A percentile compares a stretch with the other conserved stretches of the same genome.
Evolutionary conservation across 2,888 invertebrate genomes (phyloP).

Genomic region (Leucophenga montana): DNA sequence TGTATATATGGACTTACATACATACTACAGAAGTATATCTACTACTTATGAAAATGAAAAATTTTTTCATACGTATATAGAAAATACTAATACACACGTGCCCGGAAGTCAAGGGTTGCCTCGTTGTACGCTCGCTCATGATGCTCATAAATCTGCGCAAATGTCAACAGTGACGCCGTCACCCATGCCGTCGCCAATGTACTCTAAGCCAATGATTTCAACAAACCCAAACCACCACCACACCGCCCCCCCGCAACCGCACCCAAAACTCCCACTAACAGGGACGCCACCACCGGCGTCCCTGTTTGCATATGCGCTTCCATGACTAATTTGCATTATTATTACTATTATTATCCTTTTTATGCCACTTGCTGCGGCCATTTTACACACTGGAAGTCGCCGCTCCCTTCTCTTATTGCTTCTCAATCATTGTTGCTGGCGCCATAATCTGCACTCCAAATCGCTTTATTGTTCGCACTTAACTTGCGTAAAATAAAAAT

Average conservation of each 20-base stretch:
- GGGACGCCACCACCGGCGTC: slow-evolving; percentile 5
- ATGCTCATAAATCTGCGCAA: slow-evolving; percentile 64
- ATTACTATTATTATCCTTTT: slow-evolving; percentile 41
- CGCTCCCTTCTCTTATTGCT: slow-evolving; percentile 18
- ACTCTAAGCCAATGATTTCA: neutral
- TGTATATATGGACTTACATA: no score
- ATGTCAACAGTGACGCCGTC: slow-evolving; percentile 50
- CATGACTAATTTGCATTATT: slow-evolving; percentile 67
- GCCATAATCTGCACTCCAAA: slow-evolving; percentile 62
- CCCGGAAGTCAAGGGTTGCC: slow-evolving; percentile 67
- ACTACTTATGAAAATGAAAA: no score
- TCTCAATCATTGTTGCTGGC: slow-evolving; percentile 32
- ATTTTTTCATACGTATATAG: no score
- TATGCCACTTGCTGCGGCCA: slow-evolving; percentile 7
- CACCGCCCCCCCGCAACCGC: no score
- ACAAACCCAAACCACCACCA: no score
- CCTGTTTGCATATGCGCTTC: slow-evolving; percentile 59
- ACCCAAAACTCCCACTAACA: neutral
- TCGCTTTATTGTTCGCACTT: slow-evolving; percentile 71
- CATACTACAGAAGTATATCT: neutral
- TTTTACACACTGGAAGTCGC: slow-evolving; percentile 20
- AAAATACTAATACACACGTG: slow-evolving; percentile 51
- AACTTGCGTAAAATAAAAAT: slow-evolving; percentile 73
- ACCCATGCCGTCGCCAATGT: neutral
- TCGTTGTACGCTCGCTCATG: slow-evolving; percentile 52